Base-by-base conservation (phyloP, 1,140 invertebrate species). In the Drosophila sp. region DNA sequence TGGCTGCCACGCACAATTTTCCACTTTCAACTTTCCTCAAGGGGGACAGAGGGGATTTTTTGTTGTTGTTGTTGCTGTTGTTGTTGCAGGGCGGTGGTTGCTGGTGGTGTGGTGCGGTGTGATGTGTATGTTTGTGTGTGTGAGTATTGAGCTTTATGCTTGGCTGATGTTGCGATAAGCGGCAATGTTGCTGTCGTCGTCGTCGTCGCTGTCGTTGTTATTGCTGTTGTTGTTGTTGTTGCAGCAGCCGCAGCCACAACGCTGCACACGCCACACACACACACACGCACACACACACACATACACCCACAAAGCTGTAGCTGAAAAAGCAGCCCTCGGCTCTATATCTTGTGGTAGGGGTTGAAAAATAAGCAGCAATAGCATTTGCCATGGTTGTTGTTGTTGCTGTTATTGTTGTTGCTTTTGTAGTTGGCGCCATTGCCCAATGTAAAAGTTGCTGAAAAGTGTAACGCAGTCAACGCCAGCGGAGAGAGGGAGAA, bases 161-260 rank as follows among this genome's bases (percentile, higher is more conserved):
- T 87, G 83, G 81, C 69, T 90, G 86, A 81, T 90, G 80, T 86
- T 86, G 77, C 86, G 86, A 89, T 90, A 89, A 89, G 81, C 80
- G 66, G 80, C 59, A 78, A 72, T 66, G 53, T 72, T 64, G 63
- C 46, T 41, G 41, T 58, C 65, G 56, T 76, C 48, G 78, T 70
- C 40, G 71, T 72, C 43, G 71, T 57, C 13, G 51, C 9, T 50
- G 14, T 43, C 59, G 50, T 34, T 56, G 61, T 9, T 67, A 48
- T 41, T 34, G n/a, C n/a, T n/a, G 34, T 18, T 61, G 66, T 43
- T 64, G 51, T 21, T 76, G 51, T 50, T 70, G 54, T 46, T 84
- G 76, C 74, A 66, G 51, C 66, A 75, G 71, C 61, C 63, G 61
- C 71, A 76, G 79, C 76, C 77, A 77, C 80, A 84, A 84, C 48